Base-by-base conservation (phyloP, 2,797 vertebrate genomes). In the Philypnodon macrostomus region DNA sequence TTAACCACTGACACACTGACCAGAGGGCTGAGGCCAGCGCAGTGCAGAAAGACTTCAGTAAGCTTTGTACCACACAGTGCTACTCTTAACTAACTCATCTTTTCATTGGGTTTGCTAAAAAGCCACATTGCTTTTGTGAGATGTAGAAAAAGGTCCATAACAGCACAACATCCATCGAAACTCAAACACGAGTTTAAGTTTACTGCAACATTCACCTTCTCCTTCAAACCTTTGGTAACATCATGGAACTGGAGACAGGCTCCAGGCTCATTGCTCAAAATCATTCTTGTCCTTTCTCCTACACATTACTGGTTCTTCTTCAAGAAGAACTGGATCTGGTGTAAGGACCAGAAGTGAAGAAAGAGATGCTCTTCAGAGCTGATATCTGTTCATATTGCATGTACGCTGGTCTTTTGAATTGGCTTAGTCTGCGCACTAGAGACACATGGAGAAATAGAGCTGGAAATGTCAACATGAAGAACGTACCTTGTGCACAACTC, bases 141-240 rank as follows among this genome's bases (percentile, higher is more conserved):
- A 48, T 64, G 58, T 61, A 78, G 53, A 84, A 73, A 80, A 77
- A 83, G 85, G 79, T 85, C 81, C 72, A 51, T 75, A 59, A 69
- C 55, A 65, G 74, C 70, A 73, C 42, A 53, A 77, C 73, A 73
- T 79, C 77, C 73, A 73, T 8, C 27, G 55, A 70, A 73, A 59
- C 32, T 52, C 66, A 63, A 77, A 71, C 63, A 65, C 53, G 44
- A 64, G 49, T 44, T 67, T 72, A 76, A 66, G 50, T 44, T 71
- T 63, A 78, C 65, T 63, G 71, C 62, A 75, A 90, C 87, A 90
- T 87, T 90, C 78, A 88, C 82, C 62, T 81, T 71, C 80, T 75
- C 78, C 68, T 86, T 77, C 77, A 75, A 81, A 84, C 84, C 87
- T 91, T 91, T 91, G 90, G 90, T 89, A 84, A 85, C 67, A 64